phyloP scores from a whole-genome alignment of 2,113 vertebrate species.

The Murina feae region DNA sequence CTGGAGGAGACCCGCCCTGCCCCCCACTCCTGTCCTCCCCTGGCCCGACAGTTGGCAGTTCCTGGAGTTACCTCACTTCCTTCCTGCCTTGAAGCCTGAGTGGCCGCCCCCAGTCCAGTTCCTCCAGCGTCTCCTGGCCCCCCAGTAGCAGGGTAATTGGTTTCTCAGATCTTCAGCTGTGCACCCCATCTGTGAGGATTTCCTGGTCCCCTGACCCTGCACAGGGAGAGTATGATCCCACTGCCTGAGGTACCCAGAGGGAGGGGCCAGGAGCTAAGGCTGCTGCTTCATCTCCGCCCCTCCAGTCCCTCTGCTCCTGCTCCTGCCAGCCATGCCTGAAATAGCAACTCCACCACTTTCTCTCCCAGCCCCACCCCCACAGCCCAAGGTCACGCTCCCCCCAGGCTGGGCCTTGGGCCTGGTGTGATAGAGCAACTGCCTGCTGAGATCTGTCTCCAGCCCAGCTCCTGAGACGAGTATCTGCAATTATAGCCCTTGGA shows the following conservation, averaged over 20 bases:
- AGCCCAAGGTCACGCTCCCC: background rate
- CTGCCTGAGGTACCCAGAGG: background rate
- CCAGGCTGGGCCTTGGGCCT: background rate
- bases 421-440: background rate
- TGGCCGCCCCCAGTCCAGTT: background rate
- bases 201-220: conserved; percentile 33
- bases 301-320: background rate
- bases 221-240: background rate
- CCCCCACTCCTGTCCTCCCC: background rate
- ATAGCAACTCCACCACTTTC: background rate
- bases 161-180: conserved; percentile 47
- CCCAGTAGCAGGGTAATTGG: conserved; percentile 29
- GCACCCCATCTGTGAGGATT: background rate
- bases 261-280: background rate
- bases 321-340: background rate
- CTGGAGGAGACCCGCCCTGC: background rate
- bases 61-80: conserved; percentile 7
- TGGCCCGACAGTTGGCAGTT: background rate
- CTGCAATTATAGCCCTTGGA: background rate
- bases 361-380: background rate
- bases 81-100: conserved; percentile 42
- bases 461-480: background rate
- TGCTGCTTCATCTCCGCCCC: no score
- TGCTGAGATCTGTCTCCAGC: background rate
- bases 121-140: background rate